A percentile compares a stretch with the other conserved stretches of the same genome.
Conservation (phyloP, 1,140 invertebrate species). For the Drosophila equinoxialis region DNA sequence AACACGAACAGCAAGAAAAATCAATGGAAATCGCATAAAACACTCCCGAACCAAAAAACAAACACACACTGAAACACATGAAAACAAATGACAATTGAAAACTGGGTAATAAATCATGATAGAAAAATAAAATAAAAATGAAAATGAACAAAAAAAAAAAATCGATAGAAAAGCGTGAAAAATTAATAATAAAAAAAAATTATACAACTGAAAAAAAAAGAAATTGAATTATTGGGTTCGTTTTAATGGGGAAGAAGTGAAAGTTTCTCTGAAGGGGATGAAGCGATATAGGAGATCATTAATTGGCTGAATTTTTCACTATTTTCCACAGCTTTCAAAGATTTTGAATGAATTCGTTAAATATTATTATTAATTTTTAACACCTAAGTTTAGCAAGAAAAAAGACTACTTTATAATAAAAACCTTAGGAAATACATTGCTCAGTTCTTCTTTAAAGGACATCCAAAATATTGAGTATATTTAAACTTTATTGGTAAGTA, state of each 20-base stretch:
- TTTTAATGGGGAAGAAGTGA: constrained; percentile 19
- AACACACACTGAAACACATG: constrained; percentile 19
- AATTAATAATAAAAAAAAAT: constrained; percentile 56
- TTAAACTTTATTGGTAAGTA: too few species aligned
- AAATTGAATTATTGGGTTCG: constrained; percentile 1
- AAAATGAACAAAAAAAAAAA: constrained; percentile 35
- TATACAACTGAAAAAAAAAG: constrained; percentile 21
- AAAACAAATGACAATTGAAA: constrained; percentile 47
- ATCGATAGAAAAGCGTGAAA: constrained; percentile 48
- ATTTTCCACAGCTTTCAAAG: too few species aligned
- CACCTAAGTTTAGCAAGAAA: too few species aligned
- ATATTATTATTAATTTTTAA: too few species aligned
- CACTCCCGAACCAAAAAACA: not conserved
- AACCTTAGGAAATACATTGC: too few species aligned
- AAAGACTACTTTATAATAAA: too few species aligned
- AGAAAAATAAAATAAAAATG: constrained; percentile 25
- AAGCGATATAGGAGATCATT: too few species aligned
- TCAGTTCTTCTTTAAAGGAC: too few species aligned
- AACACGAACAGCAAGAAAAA: constrained; percentile 21
- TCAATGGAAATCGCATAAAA: constrained; percentile 24
- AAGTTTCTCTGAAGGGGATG: too few species aligned
- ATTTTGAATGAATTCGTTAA: too few species aligned
- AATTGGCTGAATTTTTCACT: too few species aligned
- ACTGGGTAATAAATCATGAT: constrained; percentile 51
- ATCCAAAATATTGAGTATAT: too few species aligned